Percentiles rank a stretch among this genome's conserved stretches.
Evolutionary conservation across 2,113 vertebrate genomes (phyloP).

Genomic region (Corythoichthys haematopterus): DNA sequence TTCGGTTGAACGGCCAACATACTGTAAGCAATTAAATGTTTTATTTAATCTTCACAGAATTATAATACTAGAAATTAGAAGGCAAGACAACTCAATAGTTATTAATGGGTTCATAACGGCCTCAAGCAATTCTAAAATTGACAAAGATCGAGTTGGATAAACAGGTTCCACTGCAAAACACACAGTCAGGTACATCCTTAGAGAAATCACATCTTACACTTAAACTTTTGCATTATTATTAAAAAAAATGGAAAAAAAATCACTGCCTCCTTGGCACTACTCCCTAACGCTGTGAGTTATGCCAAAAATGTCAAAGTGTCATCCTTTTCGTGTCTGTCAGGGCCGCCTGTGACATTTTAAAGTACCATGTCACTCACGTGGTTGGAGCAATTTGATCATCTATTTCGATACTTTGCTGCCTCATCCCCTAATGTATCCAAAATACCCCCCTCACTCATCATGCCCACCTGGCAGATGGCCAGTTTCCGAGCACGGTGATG

Average conservation of each 20-base stretch:
- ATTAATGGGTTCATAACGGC: background rate
- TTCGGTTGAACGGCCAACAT: too few relatives aligned
- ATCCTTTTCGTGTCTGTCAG: background rate
- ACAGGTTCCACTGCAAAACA: background rate
- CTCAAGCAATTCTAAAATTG: background rate
- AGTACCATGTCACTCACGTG: conserved; percentile 7
- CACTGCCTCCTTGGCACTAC: background rate
- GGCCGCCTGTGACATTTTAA: conserved; percentile 4
- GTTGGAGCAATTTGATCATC: background rate
- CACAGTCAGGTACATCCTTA: background rate
- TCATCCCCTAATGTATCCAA: conserved; percentile 41
- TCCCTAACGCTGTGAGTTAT: background rate
- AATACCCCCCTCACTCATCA: conserved; percentile 20
- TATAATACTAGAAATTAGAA: background rate
- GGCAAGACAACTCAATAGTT: too few relatives aligned
- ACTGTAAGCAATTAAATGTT: too few relatives aligned
- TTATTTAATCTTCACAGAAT: background rate
- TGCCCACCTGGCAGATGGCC: conserved; percentile 46
- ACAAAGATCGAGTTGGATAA: background rate
- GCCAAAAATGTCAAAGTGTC: conserved; percentile 5
- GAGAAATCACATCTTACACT: background rate
- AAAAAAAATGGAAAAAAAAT: background rate
- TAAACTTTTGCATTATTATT: background rate
- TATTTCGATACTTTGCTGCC: conserved; percentile 11
- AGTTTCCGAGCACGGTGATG: conserved; percentile 49